phyloP scores from a whole-genome alignment of 1,140 invertebrate species.

The Bombus soroeensis region DNA sequence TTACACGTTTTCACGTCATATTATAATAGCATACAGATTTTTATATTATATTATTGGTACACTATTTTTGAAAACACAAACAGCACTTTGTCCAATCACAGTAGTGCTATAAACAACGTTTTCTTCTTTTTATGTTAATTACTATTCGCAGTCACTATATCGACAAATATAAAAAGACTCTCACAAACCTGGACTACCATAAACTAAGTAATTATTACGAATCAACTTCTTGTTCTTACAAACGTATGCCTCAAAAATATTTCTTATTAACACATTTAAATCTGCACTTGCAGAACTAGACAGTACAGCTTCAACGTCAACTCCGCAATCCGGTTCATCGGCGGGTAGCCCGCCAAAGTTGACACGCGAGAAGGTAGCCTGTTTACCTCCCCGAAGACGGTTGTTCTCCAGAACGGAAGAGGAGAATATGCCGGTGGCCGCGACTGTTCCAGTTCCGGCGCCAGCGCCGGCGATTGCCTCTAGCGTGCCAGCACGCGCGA shows the following conservation, averaged over 20 bases:
- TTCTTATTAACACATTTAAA: background rate
- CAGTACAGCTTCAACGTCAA: conserved; percentile 75
- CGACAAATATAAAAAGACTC: too few species aligned
- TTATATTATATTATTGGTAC: too few species aligned
- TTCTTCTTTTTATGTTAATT: too few species aligned
- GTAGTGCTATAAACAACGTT: too few species aligned
- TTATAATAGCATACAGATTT: too few species aligned
- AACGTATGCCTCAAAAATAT: background rate
- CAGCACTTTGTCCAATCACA: too few species aligned
- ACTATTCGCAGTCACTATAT: too few species aligned
- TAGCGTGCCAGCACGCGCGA: conserved; percentile 77
- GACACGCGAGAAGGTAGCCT: conserved; percentile 78
- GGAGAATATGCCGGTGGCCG: conserved; percentile 74
- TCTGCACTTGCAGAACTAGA: conserved; percentile 66
- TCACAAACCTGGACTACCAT: too few species aligned
- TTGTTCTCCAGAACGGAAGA: conserved; percentile 83
- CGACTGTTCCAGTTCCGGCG: conserved; percentile 64
- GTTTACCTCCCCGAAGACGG: conserved; percentile 78
- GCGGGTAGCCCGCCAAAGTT: conserved; percentile 83
- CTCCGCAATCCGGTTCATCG: conserved; percentile 76
- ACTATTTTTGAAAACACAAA: too few species aligned
- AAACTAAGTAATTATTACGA: too few species aligned
- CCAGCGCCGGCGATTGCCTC: conserved; percentile 61
- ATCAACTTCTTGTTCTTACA: too few species aligned
- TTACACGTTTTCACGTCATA: too few species aligned